Evolutionary conservation across 2,888 invertebrate species (phyloP), one percentile per base, ranked within the genome.

Genomic region (Onthophagus sagittarius): DNA sequence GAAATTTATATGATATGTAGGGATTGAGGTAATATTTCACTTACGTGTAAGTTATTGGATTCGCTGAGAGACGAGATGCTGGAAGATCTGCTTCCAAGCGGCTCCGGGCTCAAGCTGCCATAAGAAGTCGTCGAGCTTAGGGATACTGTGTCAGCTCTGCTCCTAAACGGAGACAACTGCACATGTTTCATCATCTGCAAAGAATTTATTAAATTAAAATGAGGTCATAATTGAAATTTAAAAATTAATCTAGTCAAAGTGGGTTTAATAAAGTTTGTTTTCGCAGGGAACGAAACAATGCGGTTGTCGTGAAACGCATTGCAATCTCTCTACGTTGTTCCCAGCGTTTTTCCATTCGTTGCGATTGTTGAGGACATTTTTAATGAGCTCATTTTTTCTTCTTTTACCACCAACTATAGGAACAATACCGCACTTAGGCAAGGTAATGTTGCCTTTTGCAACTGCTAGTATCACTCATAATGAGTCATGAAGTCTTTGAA

Each of bases 101-200:
- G 93, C 87, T 89, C 92, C 81, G 91, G 91, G 82, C 91, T 91
- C 78, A 90, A 88, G 82, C 91, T 91, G 86, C 93, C 90, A 88
- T 92, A 92, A 79, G 85, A 86, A 67, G 90, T 87, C n/a, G 91
- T 93, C 70, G 94, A 93, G 79, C 94, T 92, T 77, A 95, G 87
- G 81, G 94, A 94, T 79, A 94, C 90, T 78, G 94, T 94, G 88
- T 95, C 95, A 77, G 93, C 91, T 84, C 95, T 92, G 82, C 92
- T 91, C 86, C 94, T 90, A 87, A 94, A 91, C 79, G 95, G 95
- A 79, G 94, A 94, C 85, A 94, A 92, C 87, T 94, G 94, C 86
- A 95, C 95, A 92, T 95, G 95, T 88, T 95, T 95, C 90, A 95
- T 89, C 95, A 95, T 95, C 88, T 89, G 84, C 0, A 87, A 86